Percentiles rank a stretch among this genome's conserved stretches.
Evolutionary conservation across 2,113 vertebrate genomes (phyloP).

Genomic region (Orthonyx spaldingii): DNA sequence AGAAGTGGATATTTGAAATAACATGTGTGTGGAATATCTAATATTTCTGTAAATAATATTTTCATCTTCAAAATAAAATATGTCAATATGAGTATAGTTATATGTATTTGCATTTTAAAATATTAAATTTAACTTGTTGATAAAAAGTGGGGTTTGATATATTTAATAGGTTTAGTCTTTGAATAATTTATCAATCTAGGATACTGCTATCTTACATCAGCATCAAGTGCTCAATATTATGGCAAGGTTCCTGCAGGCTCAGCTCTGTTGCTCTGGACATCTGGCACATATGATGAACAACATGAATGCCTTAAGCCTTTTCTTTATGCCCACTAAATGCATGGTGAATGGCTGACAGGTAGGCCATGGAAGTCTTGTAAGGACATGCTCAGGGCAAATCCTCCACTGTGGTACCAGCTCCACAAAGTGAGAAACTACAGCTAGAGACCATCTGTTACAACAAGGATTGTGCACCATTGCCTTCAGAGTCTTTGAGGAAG

Average conservation of each 20-base stretch:
- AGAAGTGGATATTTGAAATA: neutral
- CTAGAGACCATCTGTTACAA: conserved; percentile 12
- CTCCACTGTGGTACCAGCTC: neutral
- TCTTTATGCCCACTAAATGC: neutral
- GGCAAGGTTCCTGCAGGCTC: neutral
- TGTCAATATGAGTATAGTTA: neutral
- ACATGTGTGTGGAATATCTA: neutral
- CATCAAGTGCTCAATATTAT: neutral
- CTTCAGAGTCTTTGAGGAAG: neutral
- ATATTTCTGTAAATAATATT: neutral
- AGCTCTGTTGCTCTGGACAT: neutral
- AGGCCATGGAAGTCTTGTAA: neutral
- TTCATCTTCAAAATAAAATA: neutral
- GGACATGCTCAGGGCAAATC: neutral
- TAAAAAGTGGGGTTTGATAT: neutral
- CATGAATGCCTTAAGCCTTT: neutral
- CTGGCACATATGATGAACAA: conserved; percentile 11
- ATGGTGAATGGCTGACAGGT: conserved; percentile 14
- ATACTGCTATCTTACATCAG: neutral
- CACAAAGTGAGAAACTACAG: neutral
- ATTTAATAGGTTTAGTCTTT: neutral
- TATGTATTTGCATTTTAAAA: neutral
- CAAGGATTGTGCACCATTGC: neutral
- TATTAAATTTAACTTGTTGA: neutral
- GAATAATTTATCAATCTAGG: neutral